Evolutionary conservation across 1,140 invertebrate species (phyloP).

Genomic region (Orchestia grillus): DNA sequence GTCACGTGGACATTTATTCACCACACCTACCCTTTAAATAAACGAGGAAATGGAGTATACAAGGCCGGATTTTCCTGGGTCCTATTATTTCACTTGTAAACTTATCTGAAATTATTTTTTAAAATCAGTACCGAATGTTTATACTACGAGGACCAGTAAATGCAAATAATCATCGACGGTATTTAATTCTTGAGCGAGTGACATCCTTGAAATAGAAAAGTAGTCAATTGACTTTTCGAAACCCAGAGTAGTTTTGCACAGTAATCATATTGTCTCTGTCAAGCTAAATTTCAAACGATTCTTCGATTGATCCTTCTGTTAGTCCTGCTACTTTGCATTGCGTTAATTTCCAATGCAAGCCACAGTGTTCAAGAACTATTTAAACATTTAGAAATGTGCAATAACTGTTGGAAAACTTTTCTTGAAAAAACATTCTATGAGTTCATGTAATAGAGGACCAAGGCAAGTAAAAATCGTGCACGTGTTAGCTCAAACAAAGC

Average conservation of each 20-base stretch:
- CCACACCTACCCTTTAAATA: neutral
- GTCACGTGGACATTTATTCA: neutral
- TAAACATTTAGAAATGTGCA: neutral
- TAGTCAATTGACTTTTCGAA: neutral
- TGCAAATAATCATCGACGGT: too few relatives aligned
- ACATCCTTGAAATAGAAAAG: neutral
- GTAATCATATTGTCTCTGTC: neutral
- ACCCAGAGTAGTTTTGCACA: neutral
- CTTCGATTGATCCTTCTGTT: neutral
- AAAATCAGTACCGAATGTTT: too few relatives aligned
- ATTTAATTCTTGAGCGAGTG: too few relatives aligned
- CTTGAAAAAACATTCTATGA: neutral
- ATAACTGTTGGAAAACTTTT: neutral
- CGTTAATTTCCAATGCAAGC: neutral
- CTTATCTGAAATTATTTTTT: neutral
- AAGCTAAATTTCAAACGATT: neutral
- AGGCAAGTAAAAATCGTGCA: neutral
- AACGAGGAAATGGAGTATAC: neutral
- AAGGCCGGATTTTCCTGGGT: neutral
- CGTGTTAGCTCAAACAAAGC: neutral
- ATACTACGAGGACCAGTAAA: too few relatives aligned
- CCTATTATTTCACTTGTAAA: neutral
- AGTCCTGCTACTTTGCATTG: neutral
- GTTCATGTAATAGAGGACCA: too few relatives aligned
- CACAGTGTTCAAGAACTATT: neutral